phyloP scores from a whole-genome alignment of 2,888 invertebrate genomes.

The Branchipolynoe longqiensis region DNA sequence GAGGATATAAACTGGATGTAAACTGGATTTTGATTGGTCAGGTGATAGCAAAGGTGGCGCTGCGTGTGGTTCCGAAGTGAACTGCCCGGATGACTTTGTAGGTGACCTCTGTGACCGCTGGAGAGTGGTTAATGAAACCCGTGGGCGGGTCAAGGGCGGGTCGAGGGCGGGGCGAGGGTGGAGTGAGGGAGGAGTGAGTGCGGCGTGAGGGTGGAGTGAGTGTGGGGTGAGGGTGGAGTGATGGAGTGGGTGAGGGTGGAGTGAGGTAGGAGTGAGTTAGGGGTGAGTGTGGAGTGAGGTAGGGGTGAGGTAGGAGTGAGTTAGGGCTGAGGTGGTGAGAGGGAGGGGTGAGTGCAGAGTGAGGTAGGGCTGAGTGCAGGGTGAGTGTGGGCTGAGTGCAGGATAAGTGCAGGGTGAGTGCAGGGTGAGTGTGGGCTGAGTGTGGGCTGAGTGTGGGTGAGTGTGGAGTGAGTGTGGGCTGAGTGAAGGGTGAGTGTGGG shows the following conservation, averaged over 20 bases:
- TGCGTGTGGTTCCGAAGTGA: slow-evolving; percentile 11
- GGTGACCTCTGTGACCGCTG: slow-evolving; percentile 7
- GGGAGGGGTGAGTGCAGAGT: neutral
- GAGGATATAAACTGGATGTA: neutral
- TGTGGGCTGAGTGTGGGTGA: neutral
- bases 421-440: neutral
- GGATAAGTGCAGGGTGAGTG: neutral
- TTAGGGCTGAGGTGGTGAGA: no score
- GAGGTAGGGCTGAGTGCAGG: neutral
- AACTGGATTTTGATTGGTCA: slow-evolving; percentile 27
- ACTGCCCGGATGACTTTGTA: slow-evolving; percentile 14
- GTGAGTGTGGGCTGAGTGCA: neutral
- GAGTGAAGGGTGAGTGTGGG: neutral
- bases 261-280: neutral
- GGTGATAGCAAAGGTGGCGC: slow-evolving; percentile 17
- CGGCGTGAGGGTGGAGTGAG: neutral
- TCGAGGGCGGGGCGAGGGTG: neutral
- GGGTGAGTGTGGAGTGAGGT: neutral
- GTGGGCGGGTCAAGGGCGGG: no score
- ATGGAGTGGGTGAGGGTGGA: neutral
- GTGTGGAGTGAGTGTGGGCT: neutral
- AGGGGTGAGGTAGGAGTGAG: neutral
- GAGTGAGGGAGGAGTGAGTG: neutral
- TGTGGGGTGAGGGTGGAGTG: neutral
- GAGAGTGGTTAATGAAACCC: slow-evolving; percentile 1